Evolutionary conservation across 2,797 vertebrate species (phyloP).

Genomic region (Taenioides sp.): DNA sequence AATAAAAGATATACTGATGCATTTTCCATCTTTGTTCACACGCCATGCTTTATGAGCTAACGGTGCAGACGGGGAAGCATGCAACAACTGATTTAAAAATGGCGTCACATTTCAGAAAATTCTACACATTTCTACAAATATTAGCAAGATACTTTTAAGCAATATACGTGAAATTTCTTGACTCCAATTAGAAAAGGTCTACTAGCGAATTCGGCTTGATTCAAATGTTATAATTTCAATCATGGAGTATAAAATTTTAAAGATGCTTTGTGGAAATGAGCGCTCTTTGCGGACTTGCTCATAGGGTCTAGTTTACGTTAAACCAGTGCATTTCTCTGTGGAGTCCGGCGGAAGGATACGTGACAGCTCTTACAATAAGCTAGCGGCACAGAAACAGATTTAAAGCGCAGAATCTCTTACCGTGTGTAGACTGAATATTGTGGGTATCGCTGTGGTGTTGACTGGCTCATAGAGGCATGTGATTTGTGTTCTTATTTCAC

Average conservation of each 20-base stretch:
- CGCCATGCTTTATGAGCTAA: not conserved
- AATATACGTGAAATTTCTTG: too few relatives aligned
- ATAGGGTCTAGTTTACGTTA: not conserved
- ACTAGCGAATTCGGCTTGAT: not conserved
- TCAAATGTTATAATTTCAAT: too few relatives aligned
- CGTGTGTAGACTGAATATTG: constrained; percentile 62
- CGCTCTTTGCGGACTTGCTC: not conserved
- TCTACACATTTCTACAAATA: accelerated
- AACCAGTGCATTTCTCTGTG: constrained; percentile 26
- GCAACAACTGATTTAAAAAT: constrained; percentile 5
- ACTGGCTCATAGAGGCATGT: constrained; percentile 75
- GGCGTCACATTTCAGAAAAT: not conserved
- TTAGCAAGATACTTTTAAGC: accelerated
- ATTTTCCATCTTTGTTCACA: not conserved
- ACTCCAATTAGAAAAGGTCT: too few relatives aligned
- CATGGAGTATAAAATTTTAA: not conserved
- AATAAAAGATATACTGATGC: too few relatives aligned
- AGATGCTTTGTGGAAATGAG: not conserved
- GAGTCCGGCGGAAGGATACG: constrained; percentile 19
- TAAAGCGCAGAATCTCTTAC: constrained; percentile 46
- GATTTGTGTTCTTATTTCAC: constrained; percentile 32
- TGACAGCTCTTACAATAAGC: constrained; percentile 31
- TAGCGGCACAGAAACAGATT: constrained; percentile 32
- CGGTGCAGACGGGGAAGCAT: not conserved
- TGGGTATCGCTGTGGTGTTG: constrained; percentile 47